phyloP scores from a whole-genome alignment of 2,797 vertebrate species.

The Fratercula arctica region DNA sequence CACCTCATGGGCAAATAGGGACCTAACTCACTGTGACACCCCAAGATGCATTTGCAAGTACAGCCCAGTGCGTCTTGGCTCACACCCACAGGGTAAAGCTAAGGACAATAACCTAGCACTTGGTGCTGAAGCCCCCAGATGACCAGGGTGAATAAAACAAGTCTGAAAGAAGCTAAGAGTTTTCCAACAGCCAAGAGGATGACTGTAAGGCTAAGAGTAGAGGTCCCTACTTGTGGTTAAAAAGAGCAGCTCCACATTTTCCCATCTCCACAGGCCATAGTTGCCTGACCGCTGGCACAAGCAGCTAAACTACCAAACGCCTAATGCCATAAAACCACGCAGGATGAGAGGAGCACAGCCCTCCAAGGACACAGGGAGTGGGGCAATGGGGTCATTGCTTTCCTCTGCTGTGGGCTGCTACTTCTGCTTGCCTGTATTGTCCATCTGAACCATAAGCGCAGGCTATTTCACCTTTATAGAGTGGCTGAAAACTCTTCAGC shows the following conservation, averaged over 20 bases:
- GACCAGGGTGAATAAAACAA: background rate
- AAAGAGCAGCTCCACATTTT: background rate
- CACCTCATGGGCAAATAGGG: background rate
- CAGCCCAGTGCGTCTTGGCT: background rate
- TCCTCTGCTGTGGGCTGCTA: background rate
- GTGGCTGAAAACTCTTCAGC: background rate
- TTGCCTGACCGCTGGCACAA: background rate
- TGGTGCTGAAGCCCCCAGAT: background rate
- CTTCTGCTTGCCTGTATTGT: background rate
- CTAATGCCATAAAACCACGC: background rate
- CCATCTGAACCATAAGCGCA: background rate
- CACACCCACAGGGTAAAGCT: fast-evolving
- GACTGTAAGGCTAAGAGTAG: background rate
- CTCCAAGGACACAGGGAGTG: fast-evolving
- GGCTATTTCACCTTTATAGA: background rate
- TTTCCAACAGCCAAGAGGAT: background rate
- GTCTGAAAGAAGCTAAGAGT: background rate
- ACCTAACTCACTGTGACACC: fast-evolving
- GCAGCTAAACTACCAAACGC: background rate
- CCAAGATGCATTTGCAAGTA: background rate
- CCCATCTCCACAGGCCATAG: background rate
- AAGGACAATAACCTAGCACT: background rate
- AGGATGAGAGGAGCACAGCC: background rate
- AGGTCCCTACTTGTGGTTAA: background rate
- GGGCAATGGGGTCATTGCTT: background rate